A percentile compares a stretch with the other conserved stretches of the same genome.
Conservation (phyloP, 1,140 invertebrate genomes). For the Drosophila quadrilineata region DNA sequence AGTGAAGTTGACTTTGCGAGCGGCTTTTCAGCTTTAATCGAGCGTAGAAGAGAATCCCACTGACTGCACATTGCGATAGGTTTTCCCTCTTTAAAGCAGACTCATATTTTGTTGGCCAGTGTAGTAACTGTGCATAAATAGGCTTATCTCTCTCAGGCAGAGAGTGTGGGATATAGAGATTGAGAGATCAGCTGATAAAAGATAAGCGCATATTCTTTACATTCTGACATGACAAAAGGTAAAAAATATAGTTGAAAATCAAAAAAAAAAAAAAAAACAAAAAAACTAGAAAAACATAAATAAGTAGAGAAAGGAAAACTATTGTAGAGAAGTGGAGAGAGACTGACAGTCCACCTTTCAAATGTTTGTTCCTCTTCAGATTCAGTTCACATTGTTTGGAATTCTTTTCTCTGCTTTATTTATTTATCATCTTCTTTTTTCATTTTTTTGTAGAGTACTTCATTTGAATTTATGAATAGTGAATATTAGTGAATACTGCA, state of each 20-base stretch:
- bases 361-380: conserved; percentile 1
- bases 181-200: conserved; percentile 56
- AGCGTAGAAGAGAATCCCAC: conserved; percentile 39
- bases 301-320: conserved; percentile 9
- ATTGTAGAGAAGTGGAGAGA: conserved; percentile 31
- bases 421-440: conserved; percentile 11
- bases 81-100: background rate
- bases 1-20: background rate
- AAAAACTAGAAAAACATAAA: conserved; percentile 8
- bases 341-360: background rate
- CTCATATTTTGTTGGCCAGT: background rate
- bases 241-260: too few species aligned
- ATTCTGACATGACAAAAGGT: conserved; percentile 47
- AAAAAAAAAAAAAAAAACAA: conserved; percentile 27
- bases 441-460: conserved; percentile 43
- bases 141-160: too few species aligned
- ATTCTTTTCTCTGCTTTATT: conserved; percentile 40
- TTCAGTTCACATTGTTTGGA: conserved; percentile 37
- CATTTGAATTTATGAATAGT: conserved; percentile 76
- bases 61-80: background rate
- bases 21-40: conserved; percentile 66
- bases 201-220: conserved; percentile 61
- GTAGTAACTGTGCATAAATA: background rate
- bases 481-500: conserved; percentile 22
- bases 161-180: conserved; percentile 21